Percentiles rank a stretch among this genome's conserved stretches.
Evolutionary conservation across 2,113 vertebrate genomes (phyloP).

Genomic region (Uria lomvia): DNA sequence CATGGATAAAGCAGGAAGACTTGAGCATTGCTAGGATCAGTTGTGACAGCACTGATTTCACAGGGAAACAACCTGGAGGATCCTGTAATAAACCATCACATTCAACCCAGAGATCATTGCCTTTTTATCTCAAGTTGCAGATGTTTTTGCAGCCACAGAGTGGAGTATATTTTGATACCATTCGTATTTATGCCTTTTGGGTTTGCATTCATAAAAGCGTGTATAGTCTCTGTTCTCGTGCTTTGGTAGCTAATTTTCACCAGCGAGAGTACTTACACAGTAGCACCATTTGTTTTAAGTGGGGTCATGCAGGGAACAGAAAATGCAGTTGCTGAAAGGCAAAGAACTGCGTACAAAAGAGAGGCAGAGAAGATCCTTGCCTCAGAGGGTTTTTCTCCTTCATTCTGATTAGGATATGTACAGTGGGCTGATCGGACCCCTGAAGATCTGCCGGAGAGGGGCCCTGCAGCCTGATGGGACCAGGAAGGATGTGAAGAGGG

Average conservation of each 20-base stretch:
- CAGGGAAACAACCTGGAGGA: background rate
- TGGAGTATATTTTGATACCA: background rate
- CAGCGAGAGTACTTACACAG: background rate
- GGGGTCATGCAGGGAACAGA: background rate
- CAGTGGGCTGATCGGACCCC: slow-evolving; percentile 75
- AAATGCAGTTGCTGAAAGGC: background rate
- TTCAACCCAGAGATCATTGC: background rate
- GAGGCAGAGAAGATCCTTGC: background rate
- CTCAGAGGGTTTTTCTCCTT: background rate
- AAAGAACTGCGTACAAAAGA: background rate
- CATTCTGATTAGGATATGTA: slow-evolving; percentile 66
- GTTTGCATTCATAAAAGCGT: background rate
- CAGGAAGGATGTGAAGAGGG: slow-evolving; percentile 66
- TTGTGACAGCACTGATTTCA: background rate
- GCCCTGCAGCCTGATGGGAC: slow-evolving; percentile 29
- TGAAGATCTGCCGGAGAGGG: slow-evolving; percentile 71
- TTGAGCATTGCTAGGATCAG: background rate
- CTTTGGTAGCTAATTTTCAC: background rate
- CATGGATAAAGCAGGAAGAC: background rate
- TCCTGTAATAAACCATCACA: background rate
- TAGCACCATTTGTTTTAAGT: background rate
- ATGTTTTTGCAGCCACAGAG: background rate
- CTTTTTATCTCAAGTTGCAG: background rate
- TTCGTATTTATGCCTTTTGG: background rate
- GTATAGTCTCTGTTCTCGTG: background rate